A percentile compares a stretch with the other conserved stretches of the same genome.
phyloP scores from a whole-genome alignment of 1,140 invertebrate genomes.

The Saccostrea cuccullata region DNA sequence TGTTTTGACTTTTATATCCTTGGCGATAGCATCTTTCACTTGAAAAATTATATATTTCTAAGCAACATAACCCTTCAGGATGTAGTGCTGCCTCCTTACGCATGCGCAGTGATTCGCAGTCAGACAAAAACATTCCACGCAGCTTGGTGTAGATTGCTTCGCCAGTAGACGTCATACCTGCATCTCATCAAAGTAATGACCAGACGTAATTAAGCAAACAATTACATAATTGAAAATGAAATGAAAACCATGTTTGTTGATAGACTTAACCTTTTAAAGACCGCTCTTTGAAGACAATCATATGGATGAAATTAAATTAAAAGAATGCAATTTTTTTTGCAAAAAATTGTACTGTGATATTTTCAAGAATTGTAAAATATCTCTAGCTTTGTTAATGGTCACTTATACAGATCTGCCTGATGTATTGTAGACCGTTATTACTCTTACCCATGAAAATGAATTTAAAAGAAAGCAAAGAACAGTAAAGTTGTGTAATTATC shows the following conservation, averaged over 20 bases:
- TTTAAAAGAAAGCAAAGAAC: conserved; percentile 7
- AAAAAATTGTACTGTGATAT: background rate
- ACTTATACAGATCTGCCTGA: background rate
- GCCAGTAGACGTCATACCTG: conserved; percentile 37
- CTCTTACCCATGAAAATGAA: conserved; percentile 17
- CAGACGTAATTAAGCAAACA: conserved; percentile 48
- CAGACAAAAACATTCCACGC: conserved; percentile 35
- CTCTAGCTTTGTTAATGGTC: background rate
- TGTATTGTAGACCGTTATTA: background rate
- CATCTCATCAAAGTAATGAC: conserved; percentile 50
- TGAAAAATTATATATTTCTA: conserved; percentile 35
- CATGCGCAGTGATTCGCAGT: conserved; percentile 1
- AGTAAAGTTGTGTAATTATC: conserved; percentile 34
- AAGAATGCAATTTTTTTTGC: background rate
- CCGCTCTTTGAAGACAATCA: conserved; percentile 13
- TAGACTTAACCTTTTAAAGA: conserved; percentile 14
- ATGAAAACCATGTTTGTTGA: conserved; percentile 33
- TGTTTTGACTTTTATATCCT: conserved; percentile 36
- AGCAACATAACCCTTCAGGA: conserved; percentile 34
- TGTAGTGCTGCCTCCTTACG: conserved; percentile 23
- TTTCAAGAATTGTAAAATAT: background rate
- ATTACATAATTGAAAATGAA: conserved; percentile 35
- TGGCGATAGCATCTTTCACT: conserved; percentile 38
- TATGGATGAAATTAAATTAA: background rate
- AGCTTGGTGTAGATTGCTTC: conserved; percentile 33